These are phyloP conservation scores for Astur gentilis DNA, from an alignment of 2,113 vertebrate species.

Conservation along the genomic window DNA sequence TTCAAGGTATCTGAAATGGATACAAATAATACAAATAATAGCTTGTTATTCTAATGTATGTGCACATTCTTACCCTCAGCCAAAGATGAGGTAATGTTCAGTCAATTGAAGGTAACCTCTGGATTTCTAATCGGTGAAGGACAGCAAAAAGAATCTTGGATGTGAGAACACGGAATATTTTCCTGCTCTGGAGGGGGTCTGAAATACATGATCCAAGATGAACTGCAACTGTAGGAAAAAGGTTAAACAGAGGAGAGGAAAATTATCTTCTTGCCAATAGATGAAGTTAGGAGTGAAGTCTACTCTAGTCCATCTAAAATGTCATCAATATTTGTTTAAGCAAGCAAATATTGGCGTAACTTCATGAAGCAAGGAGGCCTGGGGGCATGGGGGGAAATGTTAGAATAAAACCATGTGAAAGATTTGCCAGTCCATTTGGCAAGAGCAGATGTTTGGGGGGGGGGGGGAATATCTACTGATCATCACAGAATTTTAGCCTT, in stretches of 20 bases:
- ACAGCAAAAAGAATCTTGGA: not conserved
- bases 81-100: not conserved
- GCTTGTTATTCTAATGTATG: not conserved
- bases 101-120: not conserved
- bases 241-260: not conserved
- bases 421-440: not conserved
- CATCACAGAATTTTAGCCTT: not conserved
- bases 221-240: not conserved
- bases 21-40: not conserved
- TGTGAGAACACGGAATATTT: not conserved
- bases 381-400: not conserved
- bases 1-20: not conserved
- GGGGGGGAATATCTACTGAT: not conserved
- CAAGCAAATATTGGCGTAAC: constrained; percentile 8
- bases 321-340: not conserved
- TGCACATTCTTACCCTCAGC: not conserved
- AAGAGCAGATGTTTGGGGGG: not conserved
- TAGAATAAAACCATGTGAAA: not conserved
- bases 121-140: not conserved
- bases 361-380: not conserved
- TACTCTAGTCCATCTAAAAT: not conserved
- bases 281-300: not conserved
- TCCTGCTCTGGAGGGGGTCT: not conserved
- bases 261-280: not conserved
- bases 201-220: not conserved